These are phyloP conservation scores for Ploceus nigricollis DNA, from an alignment of 2,113 vertebrate species.

Conservation along the genomic window DNA sequence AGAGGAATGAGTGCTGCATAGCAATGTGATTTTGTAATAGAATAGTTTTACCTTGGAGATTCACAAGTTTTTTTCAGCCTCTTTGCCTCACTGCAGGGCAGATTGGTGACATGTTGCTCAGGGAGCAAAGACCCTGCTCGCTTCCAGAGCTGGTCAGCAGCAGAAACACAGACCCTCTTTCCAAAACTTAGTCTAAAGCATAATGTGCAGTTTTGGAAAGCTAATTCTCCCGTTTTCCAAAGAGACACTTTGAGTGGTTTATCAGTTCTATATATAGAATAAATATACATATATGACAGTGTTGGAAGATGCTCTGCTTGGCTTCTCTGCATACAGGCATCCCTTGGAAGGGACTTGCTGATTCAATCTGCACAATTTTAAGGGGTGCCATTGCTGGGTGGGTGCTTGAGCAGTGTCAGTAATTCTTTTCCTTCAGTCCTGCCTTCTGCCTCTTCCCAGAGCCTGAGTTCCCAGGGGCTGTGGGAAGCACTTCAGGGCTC, in stretches of 20 bases:
- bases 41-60: neutral
- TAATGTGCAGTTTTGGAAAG: neutral
- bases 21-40: neutral
- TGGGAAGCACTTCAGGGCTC: neutral
- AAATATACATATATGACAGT: neutral
- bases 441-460: neutral
- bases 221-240: neutral
- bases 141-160: neutral
- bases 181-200: neutral
- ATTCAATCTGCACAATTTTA: neutral
- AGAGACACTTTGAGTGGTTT: neutral
- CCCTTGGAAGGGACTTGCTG: neutral
- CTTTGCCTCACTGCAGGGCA: neutral
- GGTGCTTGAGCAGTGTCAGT: rapidly evolving
- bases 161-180: rapidly evolving
- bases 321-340: neutral
- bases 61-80: neutral
- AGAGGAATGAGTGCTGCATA: neutral
- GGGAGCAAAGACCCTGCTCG: neutral
- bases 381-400: neutral
- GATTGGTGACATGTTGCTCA: neutral
- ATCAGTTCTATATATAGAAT: neutral
- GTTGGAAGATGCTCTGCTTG: neutral
- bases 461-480: neutral
- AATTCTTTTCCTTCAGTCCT: neutral